A percentile compares a stretch with the other conserved stretches of the same genome.
These are phyloP conservation scores for Unio pictorum DNA, from an alignment of 2,888 invertebrate species.

Conservation along the genomic window DNA sequence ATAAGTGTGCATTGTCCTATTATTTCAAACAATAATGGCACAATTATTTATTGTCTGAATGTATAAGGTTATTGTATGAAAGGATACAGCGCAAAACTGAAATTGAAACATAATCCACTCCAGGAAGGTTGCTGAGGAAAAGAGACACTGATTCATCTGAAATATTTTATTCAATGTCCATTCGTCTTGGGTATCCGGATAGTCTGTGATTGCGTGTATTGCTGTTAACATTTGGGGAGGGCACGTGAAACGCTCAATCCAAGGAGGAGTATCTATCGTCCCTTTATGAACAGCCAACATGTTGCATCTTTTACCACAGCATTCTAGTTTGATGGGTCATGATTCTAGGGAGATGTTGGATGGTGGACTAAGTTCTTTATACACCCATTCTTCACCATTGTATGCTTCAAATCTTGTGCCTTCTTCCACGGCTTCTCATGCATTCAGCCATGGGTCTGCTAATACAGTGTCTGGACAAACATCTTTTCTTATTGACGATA, in stretches of 20 bases:
- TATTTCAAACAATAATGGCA: too few relatives aligned
- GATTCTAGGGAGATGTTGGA: not conserved
- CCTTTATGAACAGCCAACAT: conserved; percentile 9
- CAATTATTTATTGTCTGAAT: too few relatives aligned
- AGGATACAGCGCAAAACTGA: too few relatives aligned
- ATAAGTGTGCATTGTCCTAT: too few relatives aligned
- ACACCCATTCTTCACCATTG: conserved; percentile 5
- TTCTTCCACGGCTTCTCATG: not conserved
- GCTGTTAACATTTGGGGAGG: too few relatives aligned
- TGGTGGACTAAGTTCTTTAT: conserved; percentile 1
- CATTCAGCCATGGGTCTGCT: conserved; percentile 2
- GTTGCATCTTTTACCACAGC: conserved; percentile 32
- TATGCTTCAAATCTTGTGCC: conserved; percentile 3
- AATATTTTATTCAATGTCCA: conserved; percentile 14
- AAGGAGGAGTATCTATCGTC: conserved; percentile 1
- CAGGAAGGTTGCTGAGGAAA: conserved; percentile 3
- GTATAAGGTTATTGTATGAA: too few relatives aligned
- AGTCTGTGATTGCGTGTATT: conserved; percentile 1
- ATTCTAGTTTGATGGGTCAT: conserved; percentile 14
- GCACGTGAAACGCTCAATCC: not conserved
- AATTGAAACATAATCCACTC: conserved; percentile 4
- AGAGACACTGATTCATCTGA: conserved; percentile 19
- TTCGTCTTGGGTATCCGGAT: conserved; percentile 4
- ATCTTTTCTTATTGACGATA: conserved; percentile 52
- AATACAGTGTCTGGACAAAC: conserved; percentile 28